A percentile compares a stretch with the other conserved stretches of the same genome.
phyloP scores from a whole-genome alignment of 2,888 invertebrate genomes.

The Thysanoteuthis rhombus region DNA sequence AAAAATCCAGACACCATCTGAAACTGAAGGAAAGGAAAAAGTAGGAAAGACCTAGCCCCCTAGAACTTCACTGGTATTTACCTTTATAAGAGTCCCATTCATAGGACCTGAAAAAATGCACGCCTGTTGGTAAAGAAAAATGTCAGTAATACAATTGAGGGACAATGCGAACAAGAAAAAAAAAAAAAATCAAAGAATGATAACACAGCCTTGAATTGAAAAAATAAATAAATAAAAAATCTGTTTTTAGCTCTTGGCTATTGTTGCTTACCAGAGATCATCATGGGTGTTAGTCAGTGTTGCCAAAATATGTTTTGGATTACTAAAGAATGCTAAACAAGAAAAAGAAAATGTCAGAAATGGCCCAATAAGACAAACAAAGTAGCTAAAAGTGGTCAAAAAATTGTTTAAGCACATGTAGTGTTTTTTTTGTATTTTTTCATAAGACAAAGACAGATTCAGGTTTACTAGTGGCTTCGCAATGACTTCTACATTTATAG shows the following conservation, averaged over 20 bases:
- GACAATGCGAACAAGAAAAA: background rate
- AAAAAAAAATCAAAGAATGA: background rate
- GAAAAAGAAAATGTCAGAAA: no score
- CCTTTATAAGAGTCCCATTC: background rate
- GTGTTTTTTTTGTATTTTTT: no score
- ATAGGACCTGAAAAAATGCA: background rate
- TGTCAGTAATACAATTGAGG: background rate
- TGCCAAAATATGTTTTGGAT: no score
- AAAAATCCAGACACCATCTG: background rate
- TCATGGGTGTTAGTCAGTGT: no score
- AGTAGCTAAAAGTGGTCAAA: no score
- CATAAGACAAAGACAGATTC: no score
- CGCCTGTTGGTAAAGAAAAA: background rate
- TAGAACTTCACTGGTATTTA: background rate
- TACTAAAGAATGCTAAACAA: no score
- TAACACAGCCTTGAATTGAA: background rate
- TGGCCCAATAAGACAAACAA: no score
- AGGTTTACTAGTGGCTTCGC: no score
- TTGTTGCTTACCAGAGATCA: background rate
- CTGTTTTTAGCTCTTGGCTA: background rate
- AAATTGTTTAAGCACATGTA: no score
- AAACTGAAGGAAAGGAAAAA: background rate
- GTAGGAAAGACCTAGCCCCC: background rate
- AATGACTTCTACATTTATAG: no score
- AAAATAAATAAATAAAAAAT: background rate